phyloP scores from a whole-genome alignment of 2,797 vertebrate genomes.

The Rhinella marina region DNA sequence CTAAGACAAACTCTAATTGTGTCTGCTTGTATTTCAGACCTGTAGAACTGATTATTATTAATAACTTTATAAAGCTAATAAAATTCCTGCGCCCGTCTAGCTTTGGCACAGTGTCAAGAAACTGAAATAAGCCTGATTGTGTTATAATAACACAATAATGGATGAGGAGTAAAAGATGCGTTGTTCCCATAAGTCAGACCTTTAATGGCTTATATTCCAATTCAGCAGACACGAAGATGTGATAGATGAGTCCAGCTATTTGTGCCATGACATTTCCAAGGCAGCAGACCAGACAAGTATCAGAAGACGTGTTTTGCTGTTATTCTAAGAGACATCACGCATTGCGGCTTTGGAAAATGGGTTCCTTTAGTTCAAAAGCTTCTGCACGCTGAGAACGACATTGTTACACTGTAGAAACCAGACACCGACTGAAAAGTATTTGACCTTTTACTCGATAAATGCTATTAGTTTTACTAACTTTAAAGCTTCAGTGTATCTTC shows the following conservation, averaged over 20 bases:
- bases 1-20: neutral
- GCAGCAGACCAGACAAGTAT: constrained; percentile 52
- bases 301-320: constrained; percentile 43
- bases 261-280: constrained; percentile 55
- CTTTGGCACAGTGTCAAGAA: constrained; percentile 47
- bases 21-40: constrained; percentile 21
- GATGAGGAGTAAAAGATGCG: constrained; percentile 51
- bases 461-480: constrained; percentile 31
- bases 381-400: constrained; percentile 7
- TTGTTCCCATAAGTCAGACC: constrained; percentile 51
- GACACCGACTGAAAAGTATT: constrained; percentile 22
- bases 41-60: constrained; percentile 22
- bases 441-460: constrained; percentile 38
- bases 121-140: constrained; percentile 39
- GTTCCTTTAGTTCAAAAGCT: constrained; percentile 5
- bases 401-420: constrained; percentile 3
- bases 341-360: constrained; percentile 14
- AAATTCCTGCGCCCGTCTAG: constrained; percentile 1
- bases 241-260: constrained; percentile 50
- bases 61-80: constrained; percentile 33
- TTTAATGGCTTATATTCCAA: constrained; percentile 58
- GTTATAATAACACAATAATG: constrained; percentile 57
- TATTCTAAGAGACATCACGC: constrained; percentile 25
- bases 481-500: constrained; percentile 5
- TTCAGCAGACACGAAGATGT: constrained; percentile 25